phyloP scores from a whole-genome alignment of 1,140 invertebrate genomes.

The Agrilus planipennis region DNA sequence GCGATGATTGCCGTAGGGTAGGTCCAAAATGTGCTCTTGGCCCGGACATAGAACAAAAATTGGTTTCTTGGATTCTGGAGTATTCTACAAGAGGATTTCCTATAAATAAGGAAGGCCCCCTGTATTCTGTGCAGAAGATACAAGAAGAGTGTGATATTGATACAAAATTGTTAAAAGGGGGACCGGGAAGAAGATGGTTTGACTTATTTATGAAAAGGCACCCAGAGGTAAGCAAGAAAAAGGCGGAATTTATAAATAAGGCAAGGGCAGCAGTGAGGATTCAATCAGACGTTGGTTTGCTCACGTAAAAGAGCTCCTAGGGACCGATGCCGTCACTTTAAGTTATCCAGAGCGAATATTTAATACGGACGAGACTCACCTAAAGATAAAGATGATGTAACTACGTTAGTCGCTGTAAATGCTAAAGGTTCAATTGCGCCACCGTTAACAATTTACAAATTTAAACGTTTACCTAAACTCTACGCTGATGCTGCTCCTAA shows the following conservation, averaged over 20 bases:
- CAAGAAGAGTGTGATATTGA: slow-evolving; percentile 6
- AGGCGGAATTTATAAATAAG: slow-evolving; percentile 27
- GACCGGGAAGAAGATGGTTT: slow-evolving; percentile 30
- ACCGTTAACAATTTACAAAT: slow-evolving; percentile 28
- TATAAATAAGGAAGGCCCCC: slow-evolving; percentile 8
- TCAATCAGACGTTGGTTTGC: slow-evolving; percentile 25
- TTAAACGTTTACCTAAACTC: slow-evolving; percentile 20
- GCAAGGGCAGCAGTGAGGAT: slow-evolving; percentile 24
- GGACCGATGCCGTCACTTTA: slow-evolving; percentile 21
- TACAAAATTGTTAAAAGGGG: slow-evolving; percentile 6
- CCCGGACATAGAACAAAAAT: slow-evolving; percentile 3
- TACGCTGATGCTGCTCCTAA: slow-evolving; percentile 14
- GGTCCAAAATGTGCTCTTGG: slow-evolving; percentile 2
- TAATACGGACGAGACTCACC: slow-evolving; percentile 29
- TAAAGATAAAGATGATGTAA: slow-evolving; percentile 17
- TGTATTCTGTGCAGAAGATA: slow-evolving; percentile 8
- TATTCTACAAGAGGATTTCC: slow-evolving; percentile 10
- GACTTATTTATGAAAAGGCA: slow-evolving; percentile 30
- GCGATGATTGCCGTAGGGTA: no score
- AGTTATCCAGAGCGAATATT: slow-evolving; percentile 24
- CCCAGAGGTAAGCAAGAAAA: slow-evolving; percentile 21
- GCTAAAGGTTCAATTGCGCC: slow-evolving; percentile 23
- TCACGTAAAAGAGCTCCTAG: slow-evolving; percentile 21
- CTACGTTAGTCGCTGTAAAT: slow-evolving; percentile 19
- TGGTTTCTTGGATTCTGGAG: slow-evolving; percentile 6